Conservation (phyloP, 2,797 vertebrate genomes). For the Taeniopygia guttata region DNA sequence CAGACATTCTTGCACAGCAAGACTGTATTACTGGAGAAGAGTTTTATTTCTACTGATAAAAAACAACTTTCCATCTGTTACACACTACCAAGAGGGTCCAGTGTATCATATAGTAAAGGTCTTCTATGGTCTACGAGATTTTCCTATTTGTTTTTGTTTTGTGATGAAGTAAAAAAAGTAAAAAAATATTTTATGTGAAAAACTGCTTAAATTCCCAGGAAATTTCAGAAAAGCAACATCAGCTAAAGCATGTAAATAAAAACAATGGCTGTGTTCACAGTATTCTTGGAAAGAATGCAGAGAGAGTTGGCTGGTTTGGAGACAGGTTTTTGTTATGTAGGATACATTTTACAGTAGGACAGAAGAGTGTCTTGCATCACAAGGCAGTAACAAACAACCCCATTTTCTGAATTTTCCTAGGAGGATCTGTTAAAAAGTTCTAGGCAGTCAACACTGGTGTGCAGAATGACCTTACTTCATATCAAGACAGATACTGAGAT, state of each 20-base stretch:
- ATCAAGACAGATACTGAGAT: neutral
- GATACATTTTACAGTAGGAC: neutral
- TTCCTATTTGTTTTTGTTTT: neutral
- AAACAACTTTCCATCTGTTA: neutral
- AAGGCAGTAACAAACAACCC: neutral
- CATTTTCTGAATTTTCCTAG: neutral
- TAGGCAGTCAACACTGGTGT: neutral
- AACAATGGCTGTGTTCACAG: neutral
- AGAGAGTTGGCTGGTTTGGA: neutral
- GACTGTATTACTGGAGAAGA: neutral
- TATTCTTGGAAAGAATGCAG: neutral
- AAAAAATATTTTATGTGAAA: neutral
- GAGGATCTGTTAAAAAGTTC: neutral
- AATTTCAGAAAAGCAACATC: neutral
- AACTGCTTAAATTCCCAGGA: neutral
- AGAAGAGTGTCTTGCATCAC: neutral
- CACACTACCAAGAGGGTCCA: neutral
- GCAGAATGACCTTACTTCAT: neutral
- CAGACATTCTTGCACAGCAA: neutral
- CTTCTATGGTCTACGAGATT: neutral
- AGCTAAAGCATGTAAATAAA: neutral
- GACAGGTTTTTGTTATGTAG: neutral
- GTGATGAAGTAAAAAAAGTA: neutral
- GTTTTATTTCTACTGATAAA: neutral
- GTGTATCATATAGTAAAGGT: neutral